A percentile compares a stretch with the other conserved stretches of the same genome.
Conservation (phyloP, 1,140 invertebrate species). For the Drosophila ohnishii region DNA sequence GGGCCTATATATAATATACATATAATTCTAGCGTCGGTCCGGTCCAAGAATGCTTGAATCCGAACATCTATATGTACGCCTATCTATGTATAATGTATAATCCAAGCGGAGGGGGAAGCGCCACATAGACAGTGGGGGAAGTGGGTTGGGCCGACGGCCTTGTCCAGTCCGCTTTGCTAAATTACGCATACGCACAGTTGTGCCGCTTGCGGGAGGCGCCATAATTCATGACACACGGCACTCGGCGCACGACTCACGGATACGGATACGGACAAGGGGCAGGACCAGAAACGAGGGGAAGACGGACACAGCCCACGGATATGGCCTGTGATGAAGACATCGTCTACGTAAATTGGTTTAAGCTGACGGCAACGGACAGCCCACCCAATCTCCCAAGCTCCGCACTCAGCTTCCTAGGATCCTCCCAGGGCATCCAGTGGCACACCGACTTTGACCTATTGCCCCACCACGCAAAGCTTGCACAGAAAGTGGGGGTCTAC, state of each 20-base stretch:
- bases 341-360: constrained; percentile 79
- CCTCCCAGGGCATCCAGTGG: constrained; percentile 9
- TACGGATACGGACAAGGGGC: constrained; percentile 8
- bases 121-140: constrained; percentile 43
- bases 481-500: not conserved
- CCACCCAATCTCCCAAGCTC: constrained; percentile 30
- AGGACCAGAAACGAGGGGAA: constrained; percentile 15
- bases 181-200: constrained; percentile 81
- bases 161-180: constrained; percentile 54
- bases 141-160: constrained; percentile 5
- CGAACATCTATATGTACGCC: constrained; percentile 25
- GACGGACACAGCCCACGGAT: constrained; percentile 8
- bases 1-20: constrained; percentile 9
- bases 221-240: constrained; percentile 78
- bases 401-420: constrained; percentile 5
- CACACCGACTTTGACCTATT: constrained; percentile 67
- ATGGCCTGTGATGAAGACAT: constrained; percentile 69
- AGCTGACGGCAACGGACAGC: constrained; percentile 65
- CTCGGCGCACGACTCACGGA: constrained; percentile 47
- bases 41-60: constrained; percentile 24
- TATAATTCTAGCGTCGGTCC: constrained; percentile 3
- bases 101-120: constrained; percentile 18
- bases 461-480: constrained; percentile 43
- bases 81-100: constrained; percentile 51
- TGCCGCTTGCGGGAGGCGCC: constrained; percentile 47